phyloP scores from a whole-genome alignment of 2,113 vertebrate species.

The Daboia siamensis region DNA sequence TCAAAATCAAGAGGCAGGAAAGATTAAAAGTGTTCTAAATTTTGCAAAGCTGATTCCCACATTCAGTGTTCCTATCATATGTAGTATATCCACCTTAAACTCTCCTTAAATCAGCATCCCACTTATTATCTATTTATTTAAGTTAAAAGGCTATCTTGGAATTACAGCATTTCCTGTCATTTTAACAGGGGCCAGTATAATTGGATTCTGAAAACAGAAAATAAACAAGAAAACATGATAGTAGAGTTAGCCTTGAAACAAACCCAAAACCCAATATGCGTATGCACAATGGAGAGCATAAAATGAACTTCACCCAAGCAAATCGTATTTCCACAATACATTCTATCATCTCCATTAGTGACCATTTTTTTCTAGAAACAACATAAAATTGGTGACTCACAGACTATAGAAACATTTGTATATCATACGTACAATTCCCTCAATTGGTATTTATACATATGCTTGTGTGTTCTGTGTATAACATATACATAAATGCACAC shows the following conservation, averaged over 20 bases:
- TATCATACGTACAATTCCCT: conserved; percentile 70
- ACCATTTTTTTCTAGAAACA: conserved; percentile 63
- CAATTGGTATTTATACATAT: conserved; percentile 72
- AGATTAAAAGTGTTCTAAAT: conserved; percentile 46
- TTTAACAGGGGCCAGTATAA: conserved; percentile 63
- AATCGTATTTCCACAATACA: conserved; percentile 73
- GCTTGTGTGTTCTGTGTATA: conserved; percentile 73
- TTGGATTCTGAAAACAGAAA: conserved; percentile 54
- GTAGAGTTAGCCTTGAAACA: conserved; percentile 77
- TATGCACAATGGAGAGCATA: conserved; percentile 68
- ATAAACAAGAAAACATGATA: conserved; percentile 64
- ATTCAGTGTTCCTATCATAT: conserved; percentile 45
- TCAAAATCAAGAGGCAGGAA: conserved; percentile 49
- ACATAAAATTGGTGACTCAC: conserved; percentile 60
- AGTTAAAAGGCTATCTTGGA: conserved; percentile 65
- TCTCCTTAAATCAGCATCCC: conserved; percentile 35
- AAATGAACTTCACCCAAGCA: conserved; percentile 69
- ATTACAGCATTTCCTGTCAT: conserved; percentile 67
- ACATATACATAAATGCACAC: conserved; percentile 74
- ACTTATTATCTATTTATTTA: conserved; percentile 2
- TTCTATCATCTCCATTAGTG: conserved; percentile 66
- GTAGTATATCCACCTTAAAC: conserved; percentile 40
- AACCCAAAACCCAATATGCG: conserved; percentile 54
- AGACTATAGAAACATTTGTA: conserved; percentile 70
- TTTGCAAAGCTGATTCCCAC: conserved; percentile 47